A percentile compares a stretch with the other conserved stretches of the same genome.
These are phyloP conservation scores for Phania funesta DNA, from an alignment of 2,888 invertebrate genomes.

Conservation along the genomic window DNA sequence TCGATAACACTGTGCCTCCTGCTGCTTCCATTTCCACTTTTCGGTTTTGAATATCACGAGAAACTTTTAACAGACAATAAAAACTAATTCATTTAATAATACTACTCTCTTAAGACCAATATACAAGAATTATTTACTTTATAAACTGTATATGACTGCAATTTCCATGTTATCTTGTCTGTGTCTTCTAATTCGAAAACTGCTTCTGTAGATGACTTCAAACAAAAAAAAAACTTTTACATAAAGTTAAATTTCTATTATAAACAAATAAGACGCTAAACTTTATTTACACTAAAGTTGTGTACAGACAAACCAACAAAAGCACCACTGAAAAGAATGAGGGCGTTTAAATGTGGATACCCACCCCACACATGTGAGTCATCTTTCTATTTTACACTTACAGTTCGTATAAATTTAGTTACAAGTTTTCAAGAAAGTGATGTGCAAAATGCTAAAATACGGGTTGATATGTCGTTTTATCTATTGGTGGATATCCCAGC, in stretches of 20 bases:
- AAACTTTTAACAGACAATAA: slow-evolving; percentile 47
- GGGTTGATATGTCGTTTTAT: not conserved
- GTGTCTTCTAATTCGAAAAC: not conserved
- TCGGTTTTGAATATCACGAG: not conserved
- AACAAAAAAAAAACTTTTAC: not conserved
- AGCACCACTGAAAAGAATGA: not conserved
- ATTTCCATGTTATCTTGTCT: not conserved
- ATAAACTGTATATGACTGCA: slow-evolving; percentile 42
- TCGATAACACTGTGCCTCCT: not conserved
- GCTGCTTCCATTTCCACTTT: not conserved
- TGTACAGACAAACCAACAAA: not conserved
- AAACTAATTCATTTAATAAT: slow-evolving; percentile 57
- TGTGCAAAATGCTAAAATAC: not conserved
- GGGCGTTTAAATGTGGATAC: not conserved
- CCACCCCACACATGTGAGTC: not conserved
- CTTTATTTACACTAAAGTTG: not conserved
- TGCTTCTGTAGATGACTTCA: not conserved
- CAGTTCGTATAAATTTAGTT: not conserved
- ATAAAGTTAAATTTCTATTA: slow-evolving; percentile 9
- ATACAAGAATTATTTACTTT: slow-evolving; percentile 37
- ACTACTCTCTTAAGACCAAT: slow-evolving; percentile 43
- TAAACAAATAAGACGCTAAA: slow-evolving; percentile 10
- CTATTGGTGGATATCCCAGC: too few relatives aligned
- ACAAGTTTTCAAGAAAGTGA: not conserved
- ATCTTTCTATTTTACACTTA: not conserved